A percentile compares a stretch with the other conserved stretches of the same genome.
Evolutionary conservation across 2,797 vertebrate species (phyloP).

Genomic region (Thamnophis elegans): DNA sequence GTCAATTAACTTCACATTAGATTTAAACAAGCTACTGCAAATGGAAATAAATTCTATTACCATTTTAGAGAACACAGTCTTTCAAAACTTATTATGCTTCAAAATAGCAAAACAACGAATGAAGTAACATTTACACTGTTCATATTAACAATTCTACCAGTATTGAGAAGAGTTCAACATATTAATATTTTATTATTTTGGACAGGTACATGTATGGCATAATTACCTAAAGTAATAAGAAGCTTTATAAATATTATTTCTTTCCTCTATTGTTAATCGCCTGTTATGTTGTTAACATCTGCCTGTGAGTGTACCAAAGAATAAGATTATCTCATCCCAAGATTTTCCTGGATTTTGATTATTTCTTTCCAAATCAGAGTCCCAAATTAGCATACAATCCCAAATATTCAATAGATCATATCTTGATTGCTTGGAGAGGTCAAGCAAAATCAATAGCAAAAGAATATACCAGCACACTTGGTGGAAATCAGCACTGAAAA

Average conservation of each 20-base stretch:
- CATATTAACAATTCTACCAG: constrained; percentile 35
- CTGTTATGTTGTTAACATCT: neutral
- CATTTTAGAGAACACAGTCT: constrained; percentile 45
- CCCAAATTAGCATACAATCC: neutral
- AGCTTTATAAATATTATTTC: neutral
- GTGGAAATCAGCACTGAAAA: neutral
- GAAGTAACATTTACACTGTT: constrained; percentile 41
- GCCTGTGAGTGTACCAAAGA: neutral
- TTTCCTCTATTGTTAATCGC: neutral
- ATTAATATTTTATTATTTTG: constrained; percentile 30
- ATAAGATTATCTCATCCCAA: neutral
- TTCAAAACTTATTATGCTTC: constrained; percentile 33
- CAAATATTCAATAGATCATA: neutral
- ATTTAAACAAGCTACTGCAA: constrained; percentile 42
- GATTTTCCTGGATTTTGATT: neutral
- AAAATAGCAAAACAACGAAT: constrained; percentile 30
- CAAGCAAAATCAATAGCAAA: neutral
- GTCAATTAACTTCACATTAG: constrained; percentile 45
- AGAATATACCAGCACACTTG: neutral
- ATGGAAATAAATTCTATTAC: constrained; percentile 37
- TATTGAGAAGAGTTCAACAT: constrained; percentile 32
- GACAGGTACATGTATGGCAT: neutral
- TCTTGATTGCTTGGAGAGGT: neutral
- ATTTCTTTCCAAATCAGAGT: neutral
- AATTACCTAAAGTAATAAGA: neutral